Evolutionary conservation across 1,140 invertebrate genomes (phyloP), one percentile per base, ranked within the genome.

Genomic region (Temnothorax curvispinosus): DNA sequence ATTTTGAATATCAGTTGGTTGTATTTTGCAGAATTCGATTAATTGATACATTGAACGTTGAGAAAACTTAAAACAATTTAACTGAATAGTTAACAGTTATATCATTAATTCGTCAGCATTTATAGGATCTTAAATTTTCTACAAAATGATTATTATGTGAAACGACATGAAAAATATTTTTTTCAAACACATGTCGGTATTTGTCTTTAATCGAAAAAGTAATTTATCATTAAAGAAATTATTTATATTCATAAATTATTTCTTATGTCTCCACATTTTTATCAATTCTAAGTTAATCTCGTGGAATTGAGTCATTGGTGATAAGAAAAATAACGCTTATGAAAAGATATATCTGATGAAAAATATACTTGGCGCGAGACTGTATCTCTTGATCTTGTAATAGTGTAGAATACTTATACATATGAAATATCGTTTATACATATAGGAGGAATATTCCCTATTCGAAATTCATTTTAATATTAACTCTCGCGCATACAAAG

Each of bases 401-500:
- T 27, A 41, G 74, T 80, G 32, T 21, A 56, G 21, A 74, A 86
- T 54, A 47, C 38, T 56, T 60, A 76, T 76, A 44, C 41, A 44
- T 41, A 76, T 8, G 15, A 44, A 62, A 15, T 47, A 15, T 72
- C 27, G 8, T 52, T 5, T 18, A 52, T 52, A 52, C 21, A 18
- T 62, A 35, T 41, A 2, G 3, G 38, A 27, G 13, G 7, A 62
- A 62, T 35, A 60, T 76, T 0, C 21, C 13, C n/a, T 21, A 21
- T 21, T 76, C 38, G 9, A 76, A 76, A 82, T 87, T 80, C 56
- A 50, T 62, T 21, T 67, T 65, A 65, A 56, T 44, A 41, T 44
- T 52, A n/a, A 54, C 38, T 44, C 8, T 56, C n/a, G 5, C 7
- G 3, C 3, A 60, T 54, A 41, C 15, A 80, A 52, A 80, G 4